phyloP scores from a whole-genome alignment of 2,888 invertebrate species.

The Xestia c-nigrum region DNA sequence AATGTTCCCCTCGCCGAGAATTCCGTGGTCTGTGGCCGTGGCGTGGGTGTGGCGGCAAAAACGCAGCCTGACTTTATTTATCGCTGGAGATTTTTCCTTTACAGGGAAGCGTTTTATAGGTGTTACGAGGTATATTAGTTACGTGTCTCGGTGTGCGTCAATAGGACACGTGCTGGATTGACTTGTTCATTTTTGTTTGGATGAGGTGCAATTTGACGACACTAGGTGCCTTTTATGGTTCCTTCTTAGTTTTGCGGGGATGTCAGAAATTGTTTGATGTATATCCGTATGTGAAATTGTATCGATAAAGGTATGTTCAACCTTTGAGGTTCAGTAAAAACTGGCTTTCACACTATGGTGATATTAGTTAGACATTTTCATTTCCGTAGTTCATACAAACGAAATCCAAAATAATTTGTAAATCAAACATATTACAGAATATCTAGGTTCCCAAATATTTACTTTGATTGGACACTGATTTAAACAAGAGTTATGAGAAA shows the following conservation, averaged over 20 bases:
- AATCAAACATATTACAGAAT: too few relatives aligned
- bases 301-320: not conserved
- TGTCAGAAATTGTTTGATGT: not conserved
- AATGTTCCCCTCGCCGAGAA: slow-evolving; percentile 30
- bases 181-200: slow-evolving; percentile 17
- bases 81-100: slow-evolving; percentile 54
- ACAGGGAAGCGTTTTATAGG: slow-evolving; percentile 60
- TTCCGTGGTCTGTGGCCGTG: slow-evolving; percentile 29
- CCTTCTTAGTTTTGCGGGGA: not conserved
- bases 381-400: too few relatives aligned
- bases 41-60: slow-evolving; percentile 41
- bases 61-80: slow-evolving; percentile 56
- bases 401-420: too few relatives aligned
- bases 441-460: too few relatives aligned
- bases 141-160: slow-evolving; percentile 37
- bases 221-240: not conserved
- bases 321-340: too few relatives aligned
- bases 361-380: too few relatives aligned
- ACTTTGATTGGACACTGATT: too few relatives aligned
- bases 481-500: too few relatives aligned
- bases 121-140: slow-evolving; percentile 59
- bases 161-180: slow-evolving; percentile 13
- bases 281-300: not conserved
- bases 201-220: not conserved
- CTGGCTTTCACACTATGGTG: too few relatives aligned